These are phyloP conservation scores for Cheirogaleus medius DNA, from an alignment of 2,113 vertebrate genomes.

Conservation along the genomic window DNA sequence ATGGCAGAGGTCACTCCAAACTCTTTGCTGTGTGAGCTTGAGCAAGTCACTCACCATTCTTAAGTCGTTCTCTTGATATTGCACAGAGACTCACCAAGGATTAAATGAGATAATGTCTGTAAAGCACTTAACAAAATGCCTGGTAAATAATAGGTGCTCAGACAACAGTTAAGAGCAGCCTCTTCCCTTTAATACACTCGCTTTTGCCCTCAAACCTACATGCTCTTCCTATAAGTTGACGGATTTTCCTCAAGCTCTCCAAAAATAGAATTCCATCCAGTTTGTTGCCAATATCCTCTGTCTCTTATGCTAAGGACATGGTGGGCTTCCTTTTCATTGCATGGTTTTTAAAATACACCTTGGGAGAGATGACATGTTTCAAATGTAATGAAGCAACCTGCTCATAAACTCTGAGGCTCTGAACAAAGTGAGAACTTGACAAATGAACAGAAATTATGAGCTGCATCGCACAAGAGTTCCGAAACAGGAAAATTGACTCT, in stretches of 20 bases:
- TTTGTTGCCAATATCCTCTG: not conserved
- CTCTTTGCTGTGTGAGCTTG: not conserved
- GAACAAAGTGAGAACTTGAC: slow-evolving; percentile 79
- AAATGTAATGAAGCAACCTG: slow-evolving; percentile 79
- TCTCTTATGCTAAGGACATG: not conserved
- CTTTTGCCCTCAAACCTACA: not conserved
- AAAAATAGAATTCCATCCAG: not conserved
- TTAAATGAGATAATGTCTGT: not conserved
- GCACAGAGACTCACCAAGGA: not conserved
- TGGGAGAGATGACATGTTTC: slow-evolving; percentile 73
- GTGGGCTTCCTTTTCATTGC: not conserved
- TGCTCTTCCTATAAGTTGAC: not conserved
- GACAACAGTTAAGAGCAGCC: not conserved
- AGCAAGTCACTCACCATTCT: not conserved
- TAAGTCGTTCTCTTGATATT: not conserved
- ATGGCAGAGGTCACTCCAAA: not conserved
- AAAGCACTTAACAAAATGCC: not conserved
- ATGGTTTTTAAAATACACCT: slow-evolving; percentile 70
- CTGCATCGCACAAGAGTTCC: slow-evolving; percentile 72
- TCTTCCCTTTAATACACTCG: not conserved
- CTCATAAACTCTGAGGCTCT: slow-evolving; percentile 73
- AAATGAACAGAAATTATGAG: slow-evolving; percentile 65
- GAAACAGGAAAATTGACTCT: slow-evolving; percentile 73
- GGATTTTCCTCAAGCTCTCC: not conserved
- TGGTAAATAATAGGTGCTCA: not conserved